Percentiles rank a stretch among this genome's conserved stretches.
phyloP scores from a whole-genome alignment of 2,797 vertebrate species.

The Thunnus albacares region DNA sequence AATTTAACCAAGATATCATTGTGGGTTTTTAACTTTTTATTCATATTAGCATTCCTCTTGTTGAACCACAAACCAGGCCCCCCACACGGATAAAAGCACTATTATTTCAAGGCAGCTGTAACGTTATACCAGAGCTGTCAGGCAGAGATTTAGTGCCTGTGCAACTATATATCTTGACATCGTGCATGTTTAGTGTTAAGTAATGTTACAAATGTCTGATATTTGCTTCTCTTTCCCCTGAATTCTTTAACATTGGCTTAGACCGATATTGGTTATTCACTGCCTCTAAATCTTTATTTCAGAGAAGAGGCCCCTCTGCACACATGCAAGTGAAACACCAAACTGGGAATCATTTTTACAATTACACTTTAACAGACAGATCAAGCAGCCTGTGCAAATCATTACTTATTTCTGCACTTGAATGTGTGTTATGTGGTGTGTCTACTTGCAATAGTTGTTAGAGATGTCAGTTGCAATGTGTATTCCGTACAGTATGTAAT shows the following conservation, averaged over 20 bases:
- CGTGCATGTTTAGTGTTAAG: slow-evolving; percentile 34
- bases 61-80: slow-evolving; percentile 50
- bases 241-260: slow-evolving; percentile 18
- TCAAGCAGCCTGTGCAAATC: slow-evolving; percentile 20
- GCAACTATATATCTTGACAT: slow-evolving; percentile 33
- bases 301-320: slow-evolving; percentile 11
- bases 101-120: slow-evolving; percentile 50
- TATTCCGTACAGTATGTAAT: neutral
- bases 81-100: slow-evolving; percentile 55
- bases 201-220: slow-evolving; percentile 31
- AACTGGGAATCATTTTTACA: slow-evolving; percentile 26
- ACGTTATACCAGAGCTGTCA: slow-evolving; percentile 45
- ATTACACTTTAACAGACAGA: neutral
- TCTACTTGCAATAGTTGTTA: neutral
- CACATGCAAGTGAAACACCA: slow-evolving; percentile 16
- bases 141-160: slow-evolving; percentile 41
- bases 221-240: slow-evolving; percentile 16
- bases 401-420: slow-evolving; percentile 14
- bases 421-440: neutral
- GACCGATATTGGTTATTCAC: neutral
- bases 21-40: slow-evolving; percentile 30
- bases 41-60: slow-evolving; percentile 47
- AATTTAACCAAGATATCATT: slow-evolving; percentile 60
- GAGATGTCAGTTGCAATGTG: neutral
- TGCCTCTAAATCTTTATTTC: slow-evolving; percentile 36